Evolutionary conservation across 2,113 vertebrate genomes (phyloP).

Genomic region (Onychostoma macrolepis): DNA sequence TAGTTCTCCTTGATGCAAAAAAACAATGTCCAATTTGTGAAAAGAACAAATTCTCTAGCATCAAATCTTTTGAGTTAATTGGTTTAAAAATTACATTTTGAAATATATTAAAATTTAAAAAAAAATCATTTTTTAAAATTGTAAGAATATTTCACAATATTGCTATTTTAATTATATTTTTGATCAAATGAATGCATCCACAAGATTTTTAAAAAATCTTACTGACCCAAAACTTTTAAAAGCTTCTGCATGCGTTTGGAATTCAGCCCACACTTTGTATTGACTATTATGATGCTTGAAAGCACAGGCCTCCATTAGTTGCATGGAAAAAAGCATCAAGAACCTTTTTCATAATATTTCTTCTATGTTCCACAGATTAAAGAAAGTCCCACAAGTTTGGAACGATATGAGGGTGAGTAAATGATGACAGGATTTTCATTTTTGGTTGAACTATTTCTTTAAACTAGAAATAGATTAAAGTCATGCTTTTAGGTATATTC

Average conservation of each 20-base stretch:
- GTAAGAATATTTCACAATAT: background rate
- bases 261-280: background rate
- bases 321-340: background rate
- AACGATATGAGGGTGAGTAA: background rate
- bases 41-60: background rate
- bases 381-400: background rate
- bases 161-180: background rate
- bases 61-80: constrained; percentile 2
- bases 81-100: background rate
- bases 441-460: constrained; percentile 19
- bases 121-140: background rate
- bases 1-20: background rate
- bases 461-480: constrained; percentile 14
- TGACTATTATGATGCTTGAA: background rate
- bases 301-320: background rate
- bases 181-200: background rate
- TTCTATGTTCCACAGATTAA: background rate
- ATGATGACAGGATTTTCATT: background rate
- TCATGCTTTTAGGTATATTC: constrained; percentile 19
- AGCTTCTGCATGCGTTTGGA: background rate
- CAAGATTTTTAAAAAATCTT: background rate
- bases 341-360: background rate
- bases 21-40: background rate
- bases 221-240: background rate
- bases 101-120: background rate